A percentile compares a stretch with the other conserved stretches of the same genome.
Conservation (phyloP, 1,140 invertebrate genomes). For the Proales similis region DNA sequence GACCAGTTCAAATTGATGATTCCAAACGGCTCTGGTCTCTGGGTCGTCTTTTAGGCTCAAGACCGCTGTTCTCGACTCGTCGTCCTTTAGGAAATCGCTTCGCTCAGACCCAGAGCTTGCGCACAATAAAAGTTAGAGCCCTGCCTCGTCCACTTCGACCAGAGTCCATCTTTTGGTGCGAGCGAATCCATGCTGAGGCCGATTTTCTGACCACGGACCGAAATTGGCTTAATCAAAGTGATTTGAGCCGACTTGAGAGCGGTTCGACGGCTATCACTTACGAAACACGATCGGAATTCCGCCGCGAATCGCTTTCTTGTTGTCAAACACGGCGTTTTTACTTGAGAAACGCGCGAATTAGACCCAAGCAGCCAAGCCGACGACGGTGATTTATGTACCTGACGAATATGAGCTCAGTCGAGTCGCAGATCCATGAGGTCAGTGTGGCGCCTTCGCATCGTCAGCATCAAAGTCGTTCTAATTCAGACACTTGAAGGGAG, state of each 20-base stretch:
- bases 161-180: slow-evolving; percentile 79
- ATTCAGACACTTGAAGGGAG: background rate
- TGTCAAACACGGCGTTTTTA: slow-evolving; percentile 86
- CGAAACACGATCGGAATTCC: slow-evolving; percentile 91
- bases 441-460: slow-evolving; percentile 75
- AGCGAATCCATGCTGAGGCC: slow-evolving; percentile 88
- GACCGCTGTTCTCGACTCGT: slow-evolving; percentile 79
- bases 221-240: slow-evolving; percentile 70
- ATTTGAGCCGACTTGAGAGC: slow-evolving; percentile 7
- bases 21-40: slow-evolving; percentile 85
- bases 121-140: background rate
- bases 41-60: slow-evolving; percentile 84
- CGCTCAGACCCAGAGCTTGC: background rate
- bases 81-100: slow-evolving; percentile 54
- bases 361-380: slow-evolving; percentile 12
- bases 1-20: slow-evolving; percentile 62
- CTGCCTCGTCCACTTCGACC: slow-evolving; percentile 70
- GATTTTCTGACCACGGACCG: slow-evolving; percentile 74
- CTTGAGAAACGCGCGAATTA: slow-evolving; percentile 54
- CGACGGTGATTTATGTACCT: slow-evolving; percentile 59
- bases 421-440: slow-evolving; percentile 86
- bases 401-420: slow-evolving; percentile 85
- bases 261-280: slow-evolving; percentile 59
- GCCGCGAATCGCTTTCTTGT: slow-evolving; percentile 83
- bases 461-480: background rate